Evolutionary conservation across 2,888 invertebrate species (phyloP).

Genomic region (Chirona hameri): DNA sequence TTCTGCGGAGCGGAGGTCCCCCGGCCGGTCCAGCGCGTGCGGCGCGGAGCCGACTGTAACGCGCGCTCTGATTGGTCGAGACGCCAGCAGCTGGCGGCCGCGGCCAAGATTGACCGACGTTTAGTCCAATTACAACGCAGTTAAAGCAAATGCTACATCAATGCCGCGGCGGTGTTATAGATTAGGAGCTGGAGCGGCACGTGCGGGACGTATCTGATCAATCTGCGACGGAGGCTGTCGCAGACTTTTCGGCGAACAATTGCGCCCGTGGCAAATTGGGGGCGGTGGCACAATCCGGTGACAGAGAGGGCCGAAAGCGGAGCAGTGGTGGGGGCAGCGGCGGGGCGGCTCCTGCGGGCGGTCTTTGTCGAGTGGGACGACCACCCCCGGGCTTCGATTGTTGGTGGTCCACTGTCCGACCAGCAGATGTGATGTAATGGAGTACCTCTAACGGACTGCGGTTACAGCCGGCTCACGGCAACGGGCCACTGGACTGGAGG

Average conservation of each 20-base stretch:
- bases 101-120: slow-evolving; percentile 3
- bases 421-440: too few species aligned
- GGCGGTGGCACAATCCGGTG: not conserved
- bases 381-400: too few species aligned
- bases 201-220: not conserved
- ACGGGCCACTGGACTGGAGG: too few species aligned
- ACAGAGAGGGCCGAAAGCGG: too few species aligned
- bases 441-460: too few species aligned
- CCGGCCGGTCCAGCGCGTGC: slow-evolving; percentile 1
- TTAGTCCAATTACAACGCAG: slow-evolving; percentile 12
- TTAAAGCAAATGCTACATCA: slow-evolving; percentile 1
- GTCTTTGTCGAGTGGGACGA: too few species aligned
- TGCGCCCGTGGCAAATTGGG: not conserved
- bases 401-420: too few species aligned
- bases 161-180: not conserved
- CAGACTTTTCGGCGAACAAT: not conserved
- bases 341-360: too few species aligned
- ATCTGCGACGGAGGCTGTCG: not conserved
- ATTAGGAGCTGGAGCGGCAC: not conserved
- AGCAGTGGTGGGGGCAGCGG: too few species aligned
- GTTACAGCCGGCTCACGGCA: too few species aligned
- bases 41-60: not conserved
- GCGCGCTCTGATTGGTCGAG: slow-evolving; percentile 1
- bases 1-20: not conserved
- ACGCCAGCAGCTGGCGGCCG: not conserved